Evolutionary conservation across 1,140 invertebrate genomes (phyloP).

Genomic region (Penaeus vannamei): DNA sequence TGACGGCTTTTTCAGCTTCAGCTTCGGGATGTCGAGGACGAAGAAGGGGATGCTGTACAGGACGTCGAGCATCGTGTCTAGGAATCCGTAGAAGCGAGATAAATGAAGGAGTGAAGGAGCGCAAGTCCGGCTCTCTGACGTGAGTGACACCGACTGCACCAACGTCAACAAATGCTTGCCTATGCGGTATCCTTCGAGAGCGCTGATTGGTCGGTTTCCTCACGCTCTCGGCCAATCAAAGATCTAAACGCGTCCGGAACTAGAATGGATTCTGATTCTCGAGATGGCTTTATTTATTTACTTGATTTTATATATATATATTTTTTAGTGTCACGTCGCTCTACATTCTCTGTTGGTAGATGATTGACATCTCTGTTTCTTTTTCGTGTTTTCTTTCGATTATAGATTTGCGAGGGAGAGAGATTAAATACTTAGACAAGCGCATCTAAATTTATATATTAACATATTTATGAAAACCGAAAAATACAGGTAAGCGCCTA

Average conservation of each 20-base stretch:
- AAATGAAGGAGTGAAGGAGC: neutral
- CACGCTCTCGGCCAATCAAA: neutral
- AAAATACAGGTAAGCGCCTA: neutral
- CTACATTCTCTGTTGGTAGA: too few species aligned
- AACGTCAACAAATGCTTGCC: neutral
- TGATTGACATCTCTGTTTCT: too few species aligned
- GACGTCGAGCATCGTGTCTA: constrained; percentile 78
- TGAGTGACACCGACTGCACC: neutral
- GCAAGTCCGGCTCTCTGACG: neutral
- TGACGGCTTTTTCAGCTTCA: constrained; percentile 92
- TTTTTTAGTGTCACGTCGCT: too few species aligned
- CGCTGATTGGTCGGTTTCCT: constrained; percentile 15
- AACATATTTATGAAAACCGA: too few species aligned
- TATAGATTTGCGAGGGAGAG: too few species aligned
- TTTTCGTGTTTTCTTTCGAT: too few species aligned
- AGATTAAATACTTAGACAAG: neutral
- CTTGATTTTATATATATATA: too few species aligned
- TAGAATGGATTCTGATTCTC: constrained; percentile 25
- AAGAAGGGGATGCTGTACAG: constrained; percentile 85
- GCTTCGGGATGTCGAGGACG: constrained; percentile 90
- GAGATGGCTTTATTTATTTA: too few species aligned
- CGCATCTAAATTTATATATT: neutral
- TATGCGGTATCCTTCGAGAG: neutral
- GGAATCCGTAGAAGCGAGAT: neutral
- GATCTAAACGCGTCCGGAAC: neutral